Evolutionary conservation across 23 tunicate genomes (phyloP).

Genomic region (Trididemnum clinides): DNA sequence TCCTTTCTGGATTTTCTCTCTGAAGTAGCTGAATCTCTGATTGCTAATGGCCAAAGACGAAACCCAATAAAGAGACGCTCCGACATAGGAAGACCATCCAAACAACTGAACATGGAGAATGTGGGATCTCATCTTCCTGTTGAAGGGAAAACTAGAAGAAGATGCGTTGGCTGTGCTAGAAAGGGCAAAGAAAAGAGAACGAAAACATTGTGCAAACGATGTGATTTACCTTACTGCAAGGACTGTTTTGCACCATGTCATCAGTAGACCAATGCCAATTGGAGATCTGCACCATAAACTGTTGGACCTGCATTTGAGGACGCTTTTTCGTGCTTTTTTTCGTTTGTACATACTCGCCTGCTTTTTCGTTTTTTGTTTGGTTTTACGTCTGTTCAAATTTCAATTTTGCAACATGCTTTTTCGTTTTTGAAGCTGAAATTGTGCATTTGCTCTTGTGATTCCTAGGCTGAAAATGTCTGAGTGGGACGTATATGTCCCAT

Average conservation of each 20-base stretch:
- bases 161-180: slow-evolving; percentile 21
- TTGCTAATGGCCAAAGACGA: slow-evolving; percentile 15
- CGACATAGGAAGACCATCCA: slow-evolving; percentile 25
- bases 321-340: slow-evolving; percentile 2
- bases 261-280: slow-evolving; percentile 15
- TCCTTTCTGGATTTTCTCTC: slow-evolving; percentile 16
- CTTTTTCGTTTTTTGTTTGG: slow-evolving; percentile 14
- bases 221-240: slow-evolving; percentile 29
- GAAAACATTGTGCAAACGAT: slow-evolving; percentile 14
- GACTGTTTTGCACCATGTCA: slow-evolving; percentile 35
- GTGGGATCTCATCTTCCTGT: slow-evolving; percentile 26
- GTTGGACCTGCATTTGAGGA: slow-evolving; percentile 1
- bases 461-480: background rate
- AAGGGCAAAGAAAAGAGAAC: slow-evolving; percentile 23
- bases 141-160: slow-evolving; percentile 33
- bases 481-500: slow-evolving; percentile 30
- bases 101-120: slow-evolving; percentile 22
- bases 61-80: background rate
- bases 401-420: slow-evolving; percentile 23
- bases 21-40: slow-evolving; percentile 32
- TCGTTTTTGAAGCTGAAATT: slow-evolving; percentile 3
- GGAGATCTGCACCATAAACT: slow-evolving; percentile 12
- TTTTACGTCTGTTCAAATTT: slow-evolving; percentile 19
- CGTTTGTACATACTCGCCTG: slow-evolving; percentile 21
- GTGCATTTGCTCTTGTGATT: slow-evolving; percentile 17